Evolutionary conservation across 2,888 invertebrate genomes (phyloP), one percentile per base, ranked within the genome.

Genomic region (Parnassius glacialis): DNA sequence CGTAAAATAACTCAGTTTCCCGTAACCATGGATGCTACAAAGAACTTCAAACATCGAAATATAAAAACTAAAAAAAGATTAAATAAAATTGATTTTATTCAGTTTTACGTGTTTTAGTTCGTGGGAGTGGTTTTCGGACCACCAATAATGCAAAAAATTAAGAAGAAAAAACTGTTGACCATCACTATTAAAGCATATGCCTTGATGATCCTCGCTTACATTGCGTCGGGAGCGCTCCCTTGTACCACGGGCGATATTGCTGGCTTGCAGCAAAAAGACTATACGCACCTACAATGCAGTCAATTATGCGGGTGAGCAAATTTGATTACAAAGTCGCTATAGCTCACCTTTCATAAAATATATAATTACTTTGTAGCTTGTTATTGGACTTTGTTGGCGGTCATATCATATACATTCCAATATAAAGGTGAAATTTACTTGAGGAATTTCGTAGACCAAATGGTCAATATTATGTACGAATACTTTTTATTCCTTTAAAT

Each of bases 221-320:
- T 67, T 20, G 25, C 63, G n/a, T 64, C 63, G 2, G 9, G 58
- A 2, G 47, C 50, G 13, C 65, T 69, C 2, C 50, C 42, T 11
- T 73, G 74, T 42, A 64, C 70, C 9, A 61, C 61, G 2, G 75
- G 73, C 9, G 45, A 51, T 1, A 59, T 73, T 2, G 69, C 67
- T 0, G 72, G 70, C 0, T 48, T 73, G 42, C 61, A 59, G 1
- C 58, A 25, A 3, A 55, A 57, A 12, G n/a, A 55, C 2, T 74
- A 71, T 10, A 50, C 48, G 2, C 67, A 65, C 10, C 74, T 74
- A 1, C 55, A 61, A 13, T 75, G 74, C 61, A 74, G 74, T 34
- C 56, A 62, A 16, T 9, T 59, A 9, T 75, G 74, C 63, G 69
- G 72, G 74, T 75, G 56, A 61, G 74, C 61, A 16, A 16, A 16